A percentile compares a stretch with the other conserved stretches of the same genome.
Conservation (phyloP, 2,888 invertebrate genomes). For the Apamea monoglypha region DNA sequence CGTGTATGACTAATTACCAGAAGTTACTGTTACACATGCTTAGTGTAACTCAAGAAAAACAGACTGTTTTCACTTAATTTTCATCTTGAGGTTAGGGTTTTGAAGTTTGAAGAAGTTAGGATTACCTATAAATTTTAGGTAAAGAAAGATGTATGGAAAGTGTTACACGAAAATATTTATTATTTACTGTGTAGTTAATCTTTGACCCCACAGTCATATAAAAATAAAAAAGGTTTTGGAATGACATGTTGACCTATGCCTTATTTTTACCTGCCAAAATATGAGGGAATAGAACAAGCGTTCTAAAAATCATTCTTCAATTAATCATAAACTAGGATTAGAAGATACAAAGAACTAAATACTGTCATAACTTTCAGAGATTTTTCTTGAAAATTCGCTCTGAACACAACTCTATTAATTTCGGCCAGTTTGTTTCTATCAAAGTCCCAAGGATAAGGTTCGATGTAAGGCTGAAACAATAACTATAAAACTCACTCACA, state of each 20-base stretch:
- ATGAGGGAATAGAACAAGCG: not conserved
- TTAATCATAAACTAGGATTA: not conserved
- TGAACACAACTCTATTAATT: conserved; percentile 6
- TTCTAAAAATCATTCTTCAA: not conserved
- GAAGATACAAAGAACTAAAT: not conserved
- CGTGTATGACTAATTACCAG: not conserved
- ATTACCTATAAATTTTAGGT: not conserved
- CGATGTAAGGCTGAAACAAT: conserved; percentile 23
- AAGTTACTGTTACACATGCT: conserved; percentile 14
- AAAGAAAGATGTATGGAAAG: not conserved
- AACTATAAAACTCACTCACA: conserved; percentile 15
- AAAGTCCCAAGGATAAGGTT: not conserved
- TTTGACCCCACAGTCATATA: not conserved
- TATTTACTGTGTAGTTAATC: not conserved
- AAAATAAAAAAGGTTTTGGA: not conserved
- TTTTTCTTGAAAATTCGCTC: not conserved
- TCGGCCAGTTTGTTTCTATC: conserved; percentile 19
- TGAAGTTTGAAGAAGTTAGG: not conserved
- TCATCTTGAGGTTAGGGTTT: conserved; percentile 12
- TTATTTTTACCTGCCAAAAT: not conserved
- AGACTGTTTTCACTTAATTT: not conserved
- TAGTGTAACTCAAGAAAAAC: conserved; percentile 36
- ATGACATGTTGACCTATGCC: not conserved
- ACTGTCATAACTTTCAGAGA: not conserved
- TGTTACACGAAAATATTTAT: not conserved